phyloP scores from a whole-genome alignment of 2,113 vertebrate genomes.

The Anseranas semipalmata region DNA sequence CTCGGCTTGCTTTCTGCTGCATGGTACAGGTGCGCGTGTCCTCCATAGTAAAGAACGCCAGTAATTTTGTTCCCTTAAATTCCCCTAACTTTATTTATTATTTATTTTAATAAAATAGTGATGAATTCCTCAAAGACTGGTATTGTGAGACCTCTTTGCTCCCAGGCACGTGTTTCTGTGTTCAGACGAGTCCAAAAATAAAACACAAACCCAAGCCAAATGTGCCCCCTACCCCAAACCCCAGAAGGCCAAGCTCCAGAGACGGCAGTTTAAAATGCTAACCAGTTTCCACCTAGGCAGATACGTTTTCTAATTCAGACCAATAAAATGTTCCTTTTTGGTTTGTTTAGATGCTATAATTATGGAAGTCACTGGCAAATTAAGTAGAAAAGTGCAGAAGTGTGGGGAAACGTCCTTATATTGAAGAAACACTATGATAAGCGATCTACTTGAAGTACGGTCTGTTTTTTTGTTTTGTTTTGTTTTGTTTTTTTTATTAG shows the following conservation, averaged over 20 bases:
- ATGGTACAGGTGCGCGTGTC: background rate
- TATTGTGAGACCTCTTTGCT: background rate
- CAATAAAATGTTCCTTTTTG: background rate
- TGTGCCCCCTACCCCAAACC: background rate
- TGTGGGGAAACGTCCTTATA: background rate
- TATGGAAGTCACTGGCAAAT: background rate
- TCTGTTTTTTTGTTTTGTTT: background rate
- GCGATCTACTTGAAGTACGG: conserved; percentile 12
- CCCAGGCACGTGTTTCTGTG: rapidly evolving
- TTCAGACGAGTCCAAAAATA: background rate
- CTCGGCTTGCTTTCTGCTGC: background rate
- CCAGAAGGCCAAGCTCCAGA: background rate
- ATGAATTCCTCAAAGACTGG: background rate
- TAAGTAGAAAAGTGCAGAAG: background rate
- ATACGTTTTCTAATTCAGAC: background rate
- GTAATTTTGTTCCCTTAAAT: background rate
- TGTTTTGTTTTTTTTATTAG: conserved; percentile 17
- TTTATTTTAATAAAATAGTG: background rate
- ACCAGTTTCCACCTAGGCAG: background rate
- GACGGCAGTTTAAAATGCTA: background rate
- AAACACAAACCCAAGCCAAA: background rate
- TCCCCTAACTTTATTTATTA: background rate
- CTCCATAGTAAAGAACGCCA: background rate
- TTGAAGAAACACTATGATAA: background rate
- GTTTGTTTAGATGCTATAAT: conserved; percentile 12